Base-by-base conservation (phyloP, 1,140 invertebrate species). In the Drosophila willistoni region DNA sequence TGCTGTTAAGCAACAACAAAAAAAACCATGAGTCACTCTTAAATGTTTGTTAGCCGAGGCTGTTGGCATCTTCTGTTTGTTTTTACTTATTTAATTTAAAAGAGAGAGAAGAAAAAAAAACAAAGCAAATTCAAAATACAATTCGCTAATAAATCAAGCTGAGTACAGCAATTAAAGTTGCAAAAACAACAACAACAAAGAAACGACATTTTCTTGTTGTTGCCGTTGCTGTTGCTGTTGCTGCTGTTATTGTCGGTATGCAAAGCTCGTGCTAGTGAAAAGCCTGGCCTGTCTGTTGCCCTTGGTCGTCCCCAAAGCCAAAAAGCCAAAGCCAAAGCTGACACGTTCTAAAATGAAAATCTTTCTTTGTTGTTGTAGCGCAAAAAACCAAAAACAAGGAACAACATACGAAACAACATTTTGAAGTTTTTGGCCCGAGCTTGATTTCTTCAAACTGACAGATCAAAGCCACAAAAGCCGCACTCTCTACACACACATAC, bases 111-210 rank as follows among this genome's bases (percentile, higher is more conserved):
- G n/a, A n/a, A n/a, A n/a, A n/a, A n/a, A n/a, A n/a, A n/a, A n/a
- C n/a, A 47, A 9, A 47, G 14, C 6, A 47, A 19, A 7, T 7
- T 7, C 13, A 44, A 89, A 89, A 84, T 29, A 89, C 84, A 89
- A 89, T 89, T 89, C 85, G 77, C 84, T 89, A 89, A 89, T 89
- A 89, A 89, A 89, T 89, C 84, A 89, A 89, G 73, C 70, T 82
- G 84, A 89, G 85, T 89, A 89, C 84, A 89, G 85, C 84, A 89
- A 89, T 89, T 89, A 89, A 89, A 89, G 85, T 89, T 84, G 85
- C 85, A 89, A 89, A 75, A 78, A 87, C 77, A 82, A 65, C 75
- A 82, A 65, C 75, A 65, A 86, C 64, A 81, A 42, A 22, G 68
- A 62, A 86, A 75, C 76, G 83, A 82, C 76, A 87, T 66, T 70